Percentiles rank a stretch among this genome's conserved stretches.
Conservation (phyloP, 2,113 vertebrate genomes). For the Oncorhynchus nerka region DNA sequence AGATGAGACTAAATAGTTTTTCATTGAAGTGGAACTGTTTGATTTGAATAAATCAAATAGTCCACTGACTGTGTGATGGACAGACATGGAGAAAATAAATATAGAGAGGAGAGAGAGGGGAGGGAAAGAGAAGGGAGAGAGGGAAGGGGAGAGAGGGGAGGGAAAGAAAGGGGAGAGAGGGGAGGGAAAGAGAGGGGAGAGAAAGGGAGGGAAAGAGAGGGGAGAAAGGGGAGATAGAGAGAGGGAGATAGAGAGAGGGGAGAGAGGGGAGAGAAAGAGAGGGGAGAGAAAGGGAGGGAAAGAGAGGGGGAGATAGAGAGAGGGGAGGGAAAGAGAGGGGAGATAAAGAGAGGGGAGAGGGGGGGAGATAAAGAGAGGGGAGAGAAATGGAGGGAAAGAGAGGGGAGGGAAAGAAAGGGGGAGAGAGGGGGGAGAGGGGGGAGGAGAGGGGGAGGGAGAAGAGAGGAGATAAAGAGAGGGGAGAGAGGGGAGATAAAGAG, state of each 20-base stretch:
- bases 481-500: too few relatives aligned
- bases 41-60: slow-evolving; percentile 21
- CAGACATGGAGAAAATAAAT: neutral
- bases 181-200: neutral
- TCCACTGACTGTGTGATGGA: slow-evolving; percentile 26
- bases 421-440: too few relatives aligned
- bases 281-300: neutral
- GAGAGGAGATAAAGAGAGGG: too few relatives aligned
- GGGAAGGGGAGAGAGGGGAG: neutral
- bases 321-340: too few relatives aligned
- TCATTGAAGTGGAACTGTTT: slow-evolving; percentile 20
- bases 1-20: neutral
- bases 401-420: too few relatives aligned
- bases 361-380: too few relatives aligned
- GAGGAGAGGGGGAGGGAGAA: fast-evolving
- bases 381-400: too few relatives aligned
- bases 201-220: neutral
- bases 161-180: neutral
- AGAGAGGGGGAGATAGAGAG: too few relatives aligned
- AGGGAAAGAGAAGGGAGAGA: neutral
- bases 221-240: neutral
- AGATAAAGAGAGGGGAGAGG: too few relatives aligned
- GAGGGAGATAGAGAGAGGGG: too few relatives aligned
- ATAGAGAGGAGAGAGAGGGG: neutral
- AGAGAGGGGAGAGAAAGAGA: neutral